Evolutionary conservation across 2,888 invertebrate genomes (phyloP), one percentile per base, ranked within the genome.

Genomic region (Chrysodeixis includens): DNA sequence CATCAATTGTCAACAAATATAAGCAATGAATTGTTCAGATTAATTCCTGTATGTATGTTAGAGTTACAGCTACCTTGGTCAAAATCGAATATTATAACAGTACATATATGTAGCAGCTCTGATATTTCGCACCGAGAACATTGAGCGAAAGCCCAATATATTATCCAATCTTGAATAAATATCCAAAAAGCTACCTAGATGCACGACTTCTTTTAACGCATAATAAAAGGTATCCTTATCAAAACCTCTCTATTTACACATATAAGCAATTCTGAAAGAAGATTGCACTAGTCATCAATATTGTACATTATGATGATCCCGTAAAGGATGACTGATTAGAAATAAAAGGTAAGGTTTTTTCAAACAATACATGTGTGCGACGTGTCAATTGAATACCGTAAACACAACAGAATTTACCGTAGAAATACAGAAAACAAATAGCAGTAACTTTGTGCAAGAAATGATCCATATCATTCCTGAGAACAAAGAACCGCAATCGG

Each of bases 391-490:
- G 5, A 18, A 7, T 46, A 18, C 1, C 9, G 8, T 18, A 18
- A 9, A 46, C 18, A 18, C 18, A 9, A 46, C 5, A 46, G 46
- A 46, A 46, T 16, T 49, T 49, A 49, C 40, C 6, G 40, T 40
- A n/a, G 5, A 9, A 49, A n/a, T 20, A 18, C 30, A 46, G 53
- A 56, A 62, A 30, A 7, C 8, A 51, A 57, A 73, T 54, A 54
- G 49, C 40, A 44, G 0, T 8, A 55, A 55, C 20, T 57, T 70
- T 55, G 20, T 64, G 55, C 52, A 69, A 71, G 30, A 57, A 60
- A 56, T 62, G 65, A 71, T 71, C 18, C 32, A 63, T 67, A 64
- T 78, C 75, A 44, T 61, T 53, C 49, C 61, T 66, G 61, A 61
- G 65, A 74, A 74, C 51, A 76, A 59, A 35, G 30, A 32, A 62